Percentiles rank a stretch among this genome's conserved stretches.
Conservation (phyloP, 2,888 invertebrate species). For the Gastrophysa polygoni region DNA sequence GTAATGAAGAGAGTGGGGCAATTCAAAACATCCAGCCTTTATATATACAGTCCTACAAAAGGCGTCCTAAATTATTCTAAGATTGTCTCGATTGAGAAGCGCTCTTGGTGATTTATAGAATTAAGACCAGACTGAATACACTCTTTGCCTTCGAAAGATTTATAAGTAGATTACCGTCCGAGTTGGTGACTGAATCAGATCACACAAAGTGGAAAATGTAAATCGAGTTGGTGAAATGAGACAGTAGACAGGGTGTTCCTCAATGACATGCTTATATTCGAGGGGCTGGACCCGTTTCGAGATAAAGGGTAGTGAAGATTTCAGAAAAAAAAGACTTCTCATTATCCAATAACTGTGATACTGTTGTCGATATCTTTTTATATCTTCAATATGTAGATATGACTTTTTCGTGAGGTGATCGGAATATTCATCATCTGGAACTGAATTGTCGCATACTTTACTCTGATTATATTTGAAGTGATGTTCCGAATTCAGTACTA, state of each 20-base stretch:
- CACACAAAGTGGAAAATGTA: not conserved
- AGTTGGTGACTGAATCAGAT: not conserved
- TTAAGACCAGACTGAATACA: constrained; percentile 2
- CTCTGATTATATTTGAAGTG: too few relatives aligned
- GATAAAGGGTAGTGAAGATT: too few relatives aligned
- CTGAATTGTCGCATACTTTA: too few relatives aligned
- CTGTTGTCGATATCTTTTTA: too few relatives aligned
- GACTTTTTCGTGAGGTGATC: too few relatives aligned
- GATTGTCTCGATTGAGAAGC: constrained; percentile 13
- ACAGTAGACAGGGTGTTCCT: not conserved
- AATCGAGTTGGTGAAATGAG: not conserved
- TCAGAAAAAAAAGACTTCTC: too few relatives aligned
- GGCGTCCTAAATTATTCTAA: constrained; percentile 10
- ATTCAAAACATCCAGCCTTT: constrained; percentile 1
- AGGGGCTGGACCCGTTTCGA: too few relatives aligned
- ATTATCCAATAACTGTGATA: too few relatives aligned
- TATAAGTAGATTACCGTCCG: not conserved
- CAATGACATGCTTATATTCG: too few relatives aligned
- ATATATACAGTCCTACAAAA: constrained; percentile 3
- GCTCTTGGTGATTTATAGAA: constrained; percentile 9
- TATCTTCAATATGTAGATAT: too few relatives aligned
- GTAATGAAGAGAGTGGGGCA: constrained; percentile 1
- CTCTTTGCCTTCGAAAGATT: not conserved
- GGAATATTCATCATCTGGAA: too few relatives aligned
- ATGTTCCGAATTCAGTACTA: too few relatives aligned